Conservation (phyloP, 2,888 invertebrate genomes). For the Caenorhabditis imperialis region DNA sequence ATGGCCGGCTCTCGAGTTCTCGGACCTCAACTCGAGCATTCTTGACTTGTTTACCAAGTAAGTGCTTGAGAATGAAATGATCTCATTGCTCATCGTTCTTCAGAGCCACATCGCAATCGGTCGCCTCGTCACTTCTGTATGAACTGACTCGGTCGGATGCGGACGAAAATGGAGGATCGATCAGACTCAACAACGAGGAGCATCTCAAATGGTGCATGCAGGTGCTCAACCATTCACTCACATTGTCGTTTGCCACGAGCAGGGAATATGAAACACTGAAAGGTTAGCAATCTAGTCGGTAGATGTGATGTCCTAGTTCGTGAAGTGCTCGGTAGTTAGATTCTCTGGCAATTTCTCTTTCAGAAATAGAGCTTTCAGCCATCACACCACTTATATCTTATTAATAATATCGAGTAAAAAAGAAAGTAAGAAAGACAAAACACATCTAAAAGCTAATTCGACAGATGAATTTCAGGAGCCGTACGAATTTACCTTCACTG, state of each 20-base stretch:
- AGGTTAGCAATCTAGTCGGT: too few relatives aligned
- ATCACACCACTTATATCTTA: too few relatives aligned
- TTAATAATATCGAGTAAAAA: neutral
- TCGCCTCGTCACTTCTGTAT: constrained; percentile 58
- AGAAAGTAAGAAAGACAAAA: constrained; percentile 34
- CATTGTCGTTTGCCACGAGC: constrained; percentile 66
- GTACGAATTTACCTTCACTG: constrained; percentile 66
- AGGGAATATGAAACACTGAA: constrained; percentile 71
- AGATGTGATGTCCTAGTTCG: too few relatives aligned
- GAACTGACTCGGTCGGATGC: constrained; percentile 57
- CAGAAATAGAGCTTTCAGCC: constrained; percentile 32
- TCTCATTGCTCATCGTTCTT: constrained; percentile 1
- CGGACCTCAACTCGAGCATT: constrained; percentile 70
- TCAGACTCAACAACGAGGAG: constrained; percentile 66
- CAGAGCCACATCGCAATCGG: constrained; percentile 63
- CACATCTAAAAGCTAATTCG: too few relatives aligned
- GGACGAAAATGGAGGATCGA: constrained; percentile 50
- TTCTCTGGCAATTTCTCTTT: constrained; percentile 9
- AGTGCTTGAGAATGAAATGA: constrained; percentile 7
- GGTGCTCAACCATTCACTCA: constrained; percentile 74
- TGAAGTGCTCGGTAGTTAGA: too few relatives aligned
- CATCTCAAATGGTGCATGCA: constrained; percentile 77
- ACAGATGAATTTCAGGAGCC: constrained; percentile 53
- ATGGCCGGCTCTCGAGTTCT: constrained; percentile 76
- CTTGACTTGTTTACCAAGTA: constrained; percentile 73